Evolutionary conservation across 2,113 vertebrate species (phyloP), one percentile per base, ranked within the genome.

Genomic region (Noctilio leporinus): DNA sequence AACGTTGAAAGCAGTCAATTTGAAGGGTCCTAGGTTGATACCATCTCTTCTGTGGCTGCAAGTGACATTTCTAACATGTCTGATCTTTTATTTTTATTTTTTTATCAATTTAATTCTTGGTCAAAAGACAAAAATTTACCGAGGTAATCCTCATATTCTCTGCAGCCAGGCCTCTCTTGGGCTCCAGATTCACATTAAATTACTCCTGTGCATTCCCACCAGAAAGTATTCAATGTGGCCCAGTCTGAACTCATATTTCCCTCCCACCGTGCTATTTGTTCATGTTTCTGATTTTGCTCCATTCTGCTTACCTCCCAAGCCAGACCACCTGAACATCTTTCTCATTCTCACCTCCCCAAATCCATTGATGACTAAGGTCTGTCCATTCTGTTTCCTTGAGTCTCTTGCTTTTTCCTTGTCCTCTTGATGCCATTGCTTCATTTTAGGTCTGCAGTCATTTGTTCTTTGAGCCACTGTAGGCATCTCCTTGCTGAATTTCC

Each of bases 171-270:
- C 40, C 19, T 22, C 26, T 45, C 28, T 15, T 26, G 51, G 35
- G 62, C 30, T 20, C n/a, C 77, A 81, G 40, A 14, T 10, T 38
- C 19, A 0, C 28, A 19, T 24, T 35, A 10, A 70, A 19, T 24
- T 30, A 8, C 17, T 8, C 0, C 4, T 20, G 2, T n/a, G 11
- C n/a, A 12, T 38, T 35, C 45, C 30, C 2, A 16, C 19, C n/a
- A 40, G 11, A 24, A 47, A 59, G 43, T 12, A 10, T 28, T 20
- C 59, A 7, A 4, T 1, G 0, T 2, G 57, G 57, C 26, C 30
- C 22, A 10, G 57, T 5, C 26, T 5, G 10, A 49, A 7, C 24
- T 72, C 62, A 1, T 26, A 2, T 30, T 59, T 59, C 16, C 78
- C 30, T 80, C 55, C 40, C 51, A 8, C 15, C 43, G 82, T 14